These are phyloP conservation scores for Isotomurus palustris DNA, from an alignment of 2,888 invertebrate species.

Conservation along the genomic window DNA sequence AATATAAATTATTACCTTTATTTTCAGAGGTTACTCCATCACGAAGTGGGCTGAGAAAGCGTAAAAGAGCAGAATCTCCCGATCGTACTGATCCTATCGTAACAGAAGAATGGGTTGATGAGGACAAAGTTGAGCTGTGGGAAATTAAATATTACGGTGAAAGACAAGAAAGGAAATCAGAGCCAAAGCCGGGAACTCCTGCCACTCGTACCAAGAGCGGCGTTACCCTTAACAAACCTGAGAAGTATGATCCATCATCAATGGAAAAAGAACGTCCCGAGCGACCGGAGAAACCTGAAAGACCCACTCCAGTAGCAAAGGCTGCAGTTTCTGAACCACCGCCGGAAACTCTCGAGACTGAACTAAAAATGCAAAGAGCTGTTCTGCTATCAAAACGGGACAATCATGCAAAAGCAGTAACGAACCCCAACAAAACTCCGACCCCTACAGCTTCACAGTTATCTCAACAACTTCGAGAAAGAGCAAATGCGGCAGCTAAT, in stretches of 20 bases:
- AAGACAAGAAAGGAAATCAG: slow-evolving; percentile 54
- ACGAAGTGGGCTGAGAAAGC: slow-evolving; percentile 83
- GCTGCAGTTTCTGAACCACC: slow-evolving; percentile 51
- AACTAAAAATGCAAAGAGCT: slow-evolving; percentile 78
- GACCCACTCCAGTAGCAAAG: slow-evolving; percentile 24
- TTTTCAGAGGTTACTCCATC: slow-evolving; percentile 95
- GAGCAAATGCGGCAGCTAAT: slow-evolving; percentile 18
- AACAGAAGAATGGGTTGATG: slow-evolving; percentile 92
- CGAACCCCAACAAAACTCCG: slow-evolving; percentile 59
- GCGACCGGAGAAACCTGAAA: background rate
- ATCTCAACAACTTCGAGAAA: slow-evolving; percentile 41
- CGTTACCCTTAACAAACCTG: slow-evolving; percentile 43
- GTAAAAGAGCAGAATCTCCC: slow-evolving; percentile 89
- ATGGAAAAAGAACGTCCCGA: background rate
- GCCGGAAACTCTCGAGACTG: slow-evolving; percentile 82
- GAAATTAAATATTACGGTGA: slow-evolving; percentile 92
- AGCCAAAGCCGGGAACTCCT: slow-evolving; percentile 27
- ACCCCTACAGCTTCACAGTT: slow-evolving; percentile 44
- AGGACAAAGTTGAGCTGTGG: slow-evolving; percentile 92
- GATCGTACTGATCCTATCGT: slow-evolving; percentile 92
- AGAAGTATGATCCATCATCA: slow-evolving; percentile 44
- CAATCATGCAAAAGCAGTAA: slow-evolving; percentile 53
- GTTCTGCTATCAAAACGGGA: slow-evolving; percentile 82
- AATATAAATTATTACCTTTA: no score
- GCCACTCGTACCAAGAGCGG: slow-evolving; percentile 44